Evolutionary conservation across 64 coral and sea anemone genomes (phyloP).

Genomic region (Porites australiensis): DNA sequence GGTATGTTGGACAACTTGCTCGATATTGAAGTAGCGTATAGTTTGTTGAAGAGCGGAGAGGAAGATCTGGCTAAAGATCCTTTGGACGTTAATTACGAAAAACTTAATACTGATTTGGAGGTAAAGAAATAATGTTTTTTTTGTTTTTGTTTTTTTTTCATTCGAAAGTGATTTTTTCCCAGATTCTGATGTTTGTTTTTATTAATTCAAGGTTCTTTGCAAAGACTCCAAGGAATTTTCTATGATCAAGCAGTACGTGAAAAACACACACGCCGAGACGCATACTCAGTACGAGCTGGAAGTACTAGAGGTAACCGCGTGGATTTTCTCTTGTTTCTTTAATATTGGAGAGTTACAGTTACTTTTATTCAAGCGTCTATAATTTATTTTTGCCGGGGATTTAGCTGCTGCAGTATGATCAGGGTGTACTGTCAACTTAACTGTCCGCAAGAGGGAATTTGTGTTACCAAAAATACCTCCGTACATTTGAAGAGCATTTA

Average conservation of each 20-base stretch:
- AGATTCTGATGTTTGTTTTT: not conserved
- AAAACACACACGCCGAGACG: conserved; percentile 87
- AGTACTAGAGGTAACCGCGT: conserved; percentile 63
- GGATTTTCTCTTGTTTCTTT: not conserved
- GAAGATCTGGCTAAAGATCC: conserved; percentile 81
- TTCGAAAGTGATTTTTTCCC: too few species aligned
- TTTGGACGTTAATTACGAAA: conserved; percentile 95
- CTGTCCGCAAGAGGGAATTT: too few species aligned
- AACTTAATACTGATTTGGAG: conserved; percentile 90
- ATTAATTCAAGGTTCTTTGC: conserved; percentile 68
- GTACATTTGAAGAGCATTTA: too few species aligned
- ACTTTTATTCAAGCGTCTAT: too few species aligned
- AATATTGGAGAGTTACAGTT: too few species aligned
- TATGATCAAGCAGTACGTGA: conserved; percentile 76
- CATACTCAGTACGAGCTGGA: conserved; percentile 80
- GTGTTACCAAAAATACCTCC: too few species aligned
- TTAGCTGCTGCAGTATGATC: too few species aligned
- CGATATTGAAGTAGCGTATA: conserved; percentile 98
- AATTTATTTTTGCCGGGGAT: too few species aligned
- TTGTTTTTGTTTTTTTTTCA: not conserved
- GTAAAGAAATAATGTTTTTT: conserved; percentile 42
- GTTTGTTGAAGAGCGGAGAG: conserved; percentile 92
- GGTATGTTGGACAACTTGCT: conserved; percentile 96
- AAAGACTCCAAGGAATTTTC: conserved; percentile 65
- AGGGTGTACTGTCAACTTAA: too few species aligned